Evolutionary conservation across 2,888 invertebrate genomes (phyloP).

Genomic region (Malacosoma neustria): DNA sequence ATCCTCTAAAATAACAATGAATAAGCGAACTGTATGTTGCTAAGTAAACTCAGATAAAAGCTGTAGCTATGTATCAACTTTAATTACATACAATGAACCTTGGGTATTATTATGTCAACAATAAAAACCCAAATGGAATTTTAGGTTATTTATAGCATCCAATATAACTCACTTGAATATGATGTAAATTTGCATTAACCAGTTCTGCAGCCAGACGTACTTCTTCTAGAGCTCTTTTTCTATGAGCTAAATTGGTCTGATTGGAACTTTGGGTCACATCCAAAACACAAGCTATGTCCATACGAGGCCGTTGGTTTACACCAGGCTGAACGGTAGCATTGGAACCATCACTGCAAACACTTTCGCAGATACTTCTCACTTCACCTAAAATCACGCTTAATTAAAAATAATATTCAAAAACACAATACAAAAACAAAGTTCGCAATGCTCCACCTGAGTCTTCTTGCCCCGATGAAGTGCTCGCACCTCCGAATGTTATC

Average conservation of each 20-base stretch:
- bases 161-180: conserved; percentile 81
- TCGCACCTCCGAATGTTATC: conserved; percentile 63
- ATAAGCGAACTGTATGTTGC: neutral
- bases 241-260: conserved; percentile 69
- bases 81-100: conserved; percentile 10
- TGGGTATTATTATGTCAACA: conserved; percentile 1
- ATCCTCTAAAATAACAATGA: neutral
- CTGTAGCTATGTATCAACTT: conserved; percentile 1
- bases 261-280: conserved; percentile 85
- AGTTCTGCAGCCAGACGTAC: conserved; percentile 85
- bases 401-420: conserved; percentile 24
- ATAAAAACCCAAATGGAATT: conserved; percentile 3
- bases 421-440: conserved; percentile 32
- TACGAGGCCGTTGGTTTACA: conserved; percentile 74
- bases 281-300: conserved; percentile 93
- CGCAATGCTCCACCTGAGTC: conserved; percentile 48
- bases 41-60: neutral
- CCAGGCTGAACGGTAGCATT: conserved; percentile 62
- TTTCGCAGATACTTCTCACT: conserved; percentile 69
- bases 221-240: conserved; percentile 89
- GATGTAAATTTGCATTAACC: conserved; percentile 87
- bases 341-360: conserved; percentile 71
- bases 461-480: conserved; percentile 51
- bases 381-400: conserved; percentile 42
- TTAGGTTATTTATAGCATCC: neutral